Evolutionary conservation across 2,888 invertebrate species (phyloP).

Genomic region (Alentia gelatinosa): DNA sequence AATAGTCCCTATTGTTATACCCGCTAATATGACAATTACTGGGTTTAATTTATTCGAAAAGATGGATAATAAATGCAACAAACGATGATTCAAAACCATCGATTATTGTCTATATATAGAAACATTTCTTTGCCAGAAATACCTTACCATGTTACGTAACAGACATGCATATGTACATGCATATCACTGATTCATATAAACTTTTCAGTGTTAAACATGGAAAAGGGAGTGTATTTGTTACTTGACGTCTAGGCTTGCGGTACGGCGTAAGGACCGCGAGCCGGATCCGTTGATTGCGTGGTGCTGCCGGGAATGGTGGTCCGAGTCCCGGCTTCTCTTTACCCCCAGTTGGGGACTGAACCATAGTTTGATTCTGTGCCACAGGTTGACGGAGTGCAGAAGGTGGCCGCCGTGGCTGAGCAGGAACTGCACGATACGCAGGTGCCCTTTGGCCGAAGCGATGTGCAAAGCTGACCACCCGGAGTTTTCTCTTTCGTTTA

Average conservation of each 20-base stretch:
- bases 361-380: constrained; percentile 45
- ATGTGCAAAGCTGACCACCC: constrained; percentile 53
- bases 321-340: background rate
- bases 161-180: too few relatives aligned
- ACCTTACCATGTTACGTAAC: too few relatives aligned
- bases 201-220: too few relatives aligned
- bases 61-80: too few relatives aligned
- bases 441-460: constrained; percentile 54
- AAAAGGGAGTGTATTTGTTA: background rate
- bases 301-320: background rate
- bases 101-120: too few relatives aligned
- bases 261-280: background rate
- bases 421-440: constrained; percentile 46
- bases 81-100: too few relatives aligned
- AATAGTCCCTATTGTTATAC: too few relatives aligned
- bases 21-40: too few relatives aligned
- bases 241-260: background rate
- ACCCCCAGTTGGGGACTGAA: background rate
- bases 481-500: constrained; percentile 32
- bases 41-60: too few relatives aligned
- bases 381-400: constrained; percentile 53
- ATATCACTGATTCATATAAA: too few relatives aligned
- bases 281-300: background rate
- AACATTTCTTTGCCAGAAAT: too few relatives aligned
- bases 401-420: constrained; percentile 27